Percentiles rank a stretch among this genome's conserved stretches.
Evolutionary conservation across 1,140 invertebrate genomes (phyloP).

Genomic region (Conopomorpha cramerella): DNA sequence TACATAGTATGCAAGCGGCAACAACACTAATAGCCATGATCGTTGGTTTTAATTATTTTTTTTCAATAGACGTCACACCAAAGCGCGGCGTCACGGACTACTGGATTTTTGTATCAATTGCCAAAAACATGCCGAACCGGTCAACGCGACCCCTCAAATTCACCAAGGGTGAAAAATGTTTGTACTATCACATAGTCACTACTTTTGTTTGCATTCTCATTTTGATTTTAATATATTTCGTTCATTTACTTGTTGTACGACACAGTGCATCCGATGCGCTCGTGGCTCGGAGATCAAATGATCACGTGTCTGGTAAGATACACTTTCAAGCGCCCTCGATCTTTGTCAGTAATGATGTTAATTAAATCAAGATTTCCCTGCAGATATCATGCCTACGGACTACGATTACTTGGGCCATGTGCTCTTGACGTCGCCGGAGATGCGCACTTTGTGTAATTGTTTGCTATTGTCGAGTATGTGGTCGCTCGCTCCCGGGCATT

Average conservation of each 20-base stretch:
- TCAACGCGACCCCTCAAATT: no score
- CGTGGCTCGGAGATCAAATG: not conserved
- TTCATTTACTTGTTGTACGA: conserved; percentile 18
- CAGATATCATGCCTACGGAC: conserved; percentile 3
- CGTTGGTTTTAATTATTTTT: no score
- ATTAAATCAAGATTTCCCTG: not conserved
- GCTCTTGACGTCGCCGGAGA: conserved; percentile 11
- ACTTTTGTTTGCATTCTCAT: conserved; percentile 18
- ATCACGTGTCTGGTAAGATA: no score
- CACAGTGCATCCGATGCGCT: conserved; percentile 3
- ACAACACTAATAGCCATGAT: no score
- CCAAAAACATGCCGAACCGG: no score
- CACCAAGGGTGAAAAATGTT: conserved; percentile 37
- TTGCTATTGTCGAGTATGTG: conserved; percentile 17
- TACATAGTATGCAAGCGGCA: no score
- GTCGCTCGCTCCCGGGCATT: conserved; percentile 25
- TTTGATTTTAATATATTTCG: conserved; percentile 16
- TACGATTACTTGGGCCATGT: conserved; percentile 17
- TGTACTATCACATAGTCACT: conserved; percentile 22
- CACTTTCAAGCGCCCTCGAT: no score
- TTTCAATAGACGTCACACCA: no score
- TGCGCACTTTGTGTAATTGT: conserved; percentile 15
- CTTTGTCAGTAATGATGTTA: not conserved
- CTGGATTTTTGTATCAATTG: no score
- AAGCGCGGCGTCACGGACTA: no score